phyloP scores from a whole-genome alignment of 2,888 invertebrate species.

The Corythucha ciliata region DNA sequence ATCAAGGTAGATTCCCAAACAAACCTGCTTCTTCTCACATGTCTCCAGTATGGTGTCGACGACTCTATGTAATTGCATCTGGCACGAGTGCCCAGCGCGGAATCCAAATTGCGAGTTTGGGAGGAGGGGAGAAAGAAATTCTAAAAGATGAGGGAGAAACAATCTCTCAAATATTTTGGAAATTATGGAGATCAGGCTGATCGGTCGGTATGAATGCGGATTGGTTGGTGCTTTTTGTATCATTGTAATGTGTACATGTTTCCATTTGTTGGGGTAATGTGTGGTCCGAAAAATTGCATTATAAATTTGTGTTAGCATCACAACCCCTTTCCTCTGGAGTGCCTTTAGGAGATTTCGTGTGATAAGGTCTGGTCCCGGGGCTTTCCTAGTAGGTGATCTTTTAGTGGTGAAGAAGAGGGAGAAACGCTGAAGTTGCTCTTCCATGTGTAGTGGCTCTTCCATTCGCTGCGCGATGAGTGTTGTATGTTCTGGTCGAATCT shows the following conservation, averaged over 20 bases:
- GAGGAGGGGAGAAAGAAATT: conserved; percentile 24
- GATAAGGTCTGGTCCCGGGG: neutral
- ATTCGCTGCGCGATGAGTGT: neutral
- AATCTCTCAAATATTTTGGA: conserved; percentile 24
- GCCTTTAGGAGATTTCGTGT: neutral
- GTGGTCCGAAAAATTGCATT: conserved; percentile 1
- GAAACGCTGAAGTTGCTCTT: conserved; percentile 10
- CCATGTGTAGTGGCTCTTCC: neutral
- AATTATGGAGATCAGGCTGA: conserved; percentile 19
- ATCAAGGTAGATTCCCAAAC: conserved; percentile 24
- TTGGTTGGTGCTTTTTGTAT: neutral
- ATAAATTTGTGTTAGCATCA: neutral
- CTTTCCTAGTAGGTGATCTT: neutral
- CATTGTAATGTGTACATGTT: conserved; percentile 15
- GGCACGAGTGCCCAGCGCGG: conserved; percentile 24
- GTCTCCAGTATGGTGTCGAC: conserved; percentile 13
- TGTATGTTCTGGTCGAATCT: neutral
- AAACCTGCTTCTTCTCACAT: conserved; percentile 22
- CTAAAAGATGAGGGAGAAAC: conserved; percentile 3
- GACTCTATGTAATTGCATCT: conserved; percentile 27
- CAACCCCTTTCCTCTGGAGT: neutral
- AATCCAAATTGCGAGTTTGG: conserved; percentile 30
- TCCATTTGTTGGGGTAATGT: neutral
- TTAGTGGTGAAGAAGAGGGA: conserved; percentile 3
- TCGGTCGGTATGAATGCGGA: conserved; percentile 22